Evolutionary conservation across 2,888 invertebrate genomes (phyloP).

Genomic region (Onchidella celtica): DNA sequence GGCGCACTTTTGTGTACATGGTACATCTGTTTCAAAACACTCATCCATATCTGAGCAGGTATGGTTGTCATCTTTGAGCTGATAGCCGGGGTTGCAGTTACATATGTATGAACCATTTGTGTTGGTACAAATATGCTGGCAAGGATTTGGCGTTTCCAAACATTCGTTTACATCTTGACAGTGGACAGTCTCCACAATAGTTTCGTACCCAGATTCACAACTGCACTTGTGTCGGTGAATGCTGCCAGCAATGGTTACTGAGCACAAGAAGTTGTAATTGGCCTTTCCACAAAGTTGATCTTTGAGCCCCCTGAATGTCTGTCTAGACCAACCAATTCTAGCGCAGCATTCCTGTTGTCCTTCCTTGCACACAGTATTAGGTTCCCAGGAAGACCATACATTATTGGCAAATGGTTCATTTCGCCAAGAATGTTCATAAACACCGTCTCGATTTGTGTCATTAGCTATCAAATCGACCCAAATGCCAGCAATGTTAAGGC

Average conservation of each 20-base stretch:
- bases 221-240: no score
- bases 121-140: no score
- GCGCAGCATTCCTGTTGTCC: not conserved
- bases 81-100: no score
- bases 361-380: no score
- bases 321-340: not conserved
- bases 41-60: no score
- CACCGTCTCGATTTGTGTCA: not conserved
- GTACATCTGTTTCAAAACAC: not conserved
- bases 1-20: not conserved
- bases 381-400: not conserved
- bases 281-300: not conserved
- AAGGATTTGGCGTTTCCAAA: no score
- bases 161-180: no score
- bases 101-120: no score
- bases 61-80: no score
- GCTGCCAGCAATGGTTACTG: no score
- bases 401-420: not conserved
- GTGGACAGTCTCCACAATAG: no score
- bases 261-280: not conserved
- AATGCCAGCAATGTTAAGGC: not conserved
- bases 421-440: constrained; percentile 6
- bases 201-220: no score
- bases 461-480: not conserved
- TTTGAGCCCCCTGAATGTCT: not conserved